A percentile compares a stretch with the other conserved stretches of the same genome.
These are phyloP conservation scores for Siniperca obscura DNA, from an alignment of 2,797 vertebrate species.

Conservation along the genomic window DNA sequence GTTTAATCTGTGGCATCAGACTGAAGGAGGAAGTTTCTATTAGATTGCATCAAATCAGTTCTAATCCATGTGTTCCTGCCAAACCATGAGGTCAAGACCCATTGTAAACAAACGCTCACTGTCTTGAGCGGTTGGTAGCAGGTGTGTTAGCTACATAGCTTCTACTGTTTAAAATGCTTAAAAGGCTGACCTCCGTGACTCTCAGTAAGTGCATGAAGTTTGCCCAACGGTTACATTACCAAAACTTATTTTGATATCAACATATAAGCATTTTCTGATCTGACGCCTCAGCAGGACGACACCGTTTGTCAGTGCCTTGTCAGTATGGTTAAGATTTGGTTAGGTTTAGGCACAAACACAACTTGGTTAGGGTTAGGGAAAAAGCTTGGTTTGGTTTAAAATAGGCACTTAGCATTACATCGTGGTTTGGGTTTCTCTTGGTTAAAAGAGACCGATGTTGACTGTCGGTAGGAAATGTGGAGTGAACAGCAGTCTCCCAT, in stretches of 20 bases:
- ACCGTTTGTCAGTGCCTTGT: constrained; percentile 1
- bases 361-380: constrained; percentile 11
- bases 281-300: neutral
- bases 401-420: constrained; percentile 6
- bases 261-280: neutral
- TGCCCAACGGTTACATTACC: neutral
- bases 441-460: constrained; percentile 18
- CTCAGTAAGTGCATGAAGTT: neutral
- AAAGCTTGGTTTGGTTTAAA: constrained; percentile 14
- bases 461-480: neutral
- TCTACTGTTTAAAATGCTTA: constrained; percentile 3
- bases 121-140: neutral
- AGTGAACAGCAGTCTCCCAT: neutral
- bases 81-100: constrained; percentile 19
- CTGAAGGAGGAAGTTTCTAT: constrained; percentile 29
- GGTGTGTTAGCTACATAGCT: constrained; percentile 5
- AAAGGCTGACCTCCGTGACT: neutral
- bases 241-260: neutral
- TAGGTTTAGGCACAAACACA: constrained; percentile 17
- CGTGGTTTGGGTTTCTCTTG: constrained; percentile 18
- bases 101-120: neutral
- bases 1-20: constrained; percentile 29
- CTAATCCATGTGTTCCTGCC: constrained; percentile 19
- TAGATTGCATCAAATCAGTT: constrained; percentile 36
- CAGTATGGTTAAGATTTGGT: constrained; percentile 19